Evolutionary conservation across 2,797 vertebrate species (phyloP).

Genomic region (Tangara arthus): DNA sequence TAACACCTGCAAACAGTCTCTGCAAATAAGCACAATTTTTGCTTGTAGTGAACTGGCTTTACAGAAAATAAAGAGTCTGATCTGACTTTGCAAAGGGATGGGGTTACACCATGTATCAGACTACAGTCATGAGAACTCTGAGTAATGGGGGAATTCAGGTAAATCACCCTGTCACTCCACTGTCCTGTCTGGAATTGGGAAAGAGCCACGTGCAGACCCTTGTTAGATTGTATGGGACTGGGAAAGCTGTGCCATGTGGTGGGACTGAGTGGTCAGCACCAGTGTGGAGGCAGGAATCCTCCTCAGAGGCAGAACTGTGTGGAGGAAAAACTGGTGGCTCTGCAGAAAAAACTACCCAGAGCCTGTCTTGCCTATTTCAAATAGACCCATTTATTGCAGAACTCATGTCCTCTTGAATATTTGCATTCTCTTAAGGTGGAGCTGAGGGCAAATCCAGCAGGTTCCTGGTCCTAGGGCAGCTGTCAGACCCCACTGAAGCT

Average conservation of each 20-base stretch:
- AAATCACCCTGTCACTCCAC: background rate
- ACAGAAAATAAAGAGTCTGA: background rate
- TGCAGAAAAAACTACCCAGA: background rate
- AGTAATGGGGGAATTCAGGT: background rate
- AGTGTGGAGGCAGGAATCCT: background rate
- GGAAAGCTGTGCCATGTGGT: background rate
- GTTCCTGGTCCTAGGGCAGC: background rate
- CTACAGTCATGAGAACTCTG: background rate
- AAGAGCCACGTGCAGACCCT: background rate
- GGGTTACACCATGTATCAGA: background rate
- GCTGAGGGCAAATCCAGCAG: background rate
- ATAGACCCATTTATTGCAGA: background rate
- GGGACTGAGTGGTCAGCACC: background rate
- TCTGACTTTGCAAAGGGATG: background rate
- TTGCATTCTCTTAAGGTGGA: background rate
- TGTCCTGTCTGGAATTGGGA: background rate
- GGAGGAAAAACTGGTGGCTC: background rate
- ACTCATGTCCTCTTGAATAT: background rate
- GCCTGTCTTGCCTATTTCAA: background rate
- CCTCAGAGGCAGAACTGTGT: background rate
- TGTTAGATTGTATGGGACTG: fast-evolving
- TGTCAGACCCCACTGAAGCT: background rate
- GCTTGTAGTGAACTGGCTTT: background rate
- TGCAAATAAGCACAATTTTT: background rate
- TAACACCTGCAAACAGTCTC: background rate